Conservation (phyloP, 2,797 vertebrate genomes). For the Enteromius paludinosus region DNA sequence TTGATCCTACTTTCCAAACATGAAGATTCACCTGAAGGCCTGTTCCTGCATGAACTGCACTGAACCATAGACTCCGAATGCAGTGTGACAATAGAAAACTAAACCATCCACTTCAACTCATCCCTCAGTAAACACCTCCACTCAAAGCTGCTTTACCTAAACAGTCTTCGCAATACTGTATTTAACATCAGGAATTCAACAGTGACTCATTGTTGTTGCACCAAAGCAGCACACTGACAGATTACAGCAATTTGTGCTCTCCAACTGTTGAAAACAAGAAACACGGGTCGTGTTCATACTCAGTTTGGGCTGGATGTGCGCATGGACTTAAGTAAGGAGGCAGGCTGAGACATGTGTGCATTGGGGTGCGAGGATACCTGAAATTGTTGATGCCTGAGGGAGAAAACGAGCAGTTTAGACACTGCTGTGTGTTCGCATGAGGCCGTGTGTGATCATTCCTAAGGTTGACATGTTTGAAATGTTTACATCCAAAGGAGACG, state of each 20-base stretch:
- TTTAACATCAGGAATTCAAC: not conserved
- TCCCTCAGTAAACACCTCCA: slow-evolving; percentile 1
- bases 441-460: not conserved
- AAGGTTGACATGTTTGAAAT: slow-evolving; percentile 11
- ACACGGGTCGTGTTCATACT: not conserved
- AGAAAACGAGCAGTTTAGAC: not conserved
- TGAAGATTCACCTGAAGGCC: not conserved
- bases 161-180: not conserved
- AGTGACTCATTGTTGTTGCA: slow-evolving; percentile 16
- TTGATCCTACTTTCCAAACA: slow-evolving; percentile 14
- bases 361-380: not conserved
- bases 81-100: slow-evolving; percentile 2
- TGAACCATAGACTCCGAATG: not conserved
- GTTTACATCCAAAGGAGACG: not conserved
- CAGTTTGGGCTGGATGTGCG: not conserved
- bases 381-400: slow-evolving; percentile 34
- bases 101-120: slow-evolving; percentile 20
- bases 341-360: slow-evolving; percentile 12
- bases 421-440: not conserved
- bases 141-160: slow-evolving; percentile 9
- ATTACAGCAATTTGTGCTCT: not conserved
- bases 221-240: not conserved
- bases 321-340: not conserved
- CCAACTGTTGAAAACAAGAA: slow-evolving; percentile 12
- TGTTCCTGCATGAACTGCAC: slow-evolving; percentile 13